phyloP scores from a whole-genome alignment of 2,888 invertebrate genomes.

The Cantharis rufa region DNA sequence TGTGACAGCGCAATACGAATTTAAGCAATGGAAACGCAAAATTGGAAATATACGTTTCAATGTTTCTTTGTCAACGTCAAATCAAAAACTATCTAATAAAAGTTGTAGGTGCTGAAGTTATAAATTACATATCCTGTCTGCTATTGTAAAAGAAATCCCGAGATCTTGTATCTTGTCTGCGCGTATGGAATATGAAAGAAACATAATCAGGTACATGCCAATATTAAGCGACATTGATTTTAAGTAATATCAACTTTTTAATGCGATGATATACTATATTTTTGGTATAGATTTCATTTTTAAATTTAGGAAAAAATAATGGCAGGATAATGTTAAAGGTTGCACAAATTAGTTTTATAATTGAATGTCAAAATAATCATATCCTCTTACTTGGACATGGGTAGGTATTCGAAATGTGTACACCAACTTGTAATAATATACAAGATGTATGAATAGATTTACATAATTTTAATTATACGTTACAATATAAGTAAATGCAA shows the following conservation, averaged over 20 bases:
- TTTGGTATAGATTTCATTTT: background rate
- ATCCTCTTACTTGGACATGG: background rate
- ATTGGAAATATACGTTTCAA: constrained; percentile 9
- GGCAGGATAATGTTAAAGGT: background rate
- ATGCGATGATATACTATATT: background rate
- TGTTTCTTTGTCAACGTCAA: background rate
- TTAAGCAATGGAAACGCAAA: constrained; percentile 5
- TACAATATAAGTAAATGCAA: background rate
- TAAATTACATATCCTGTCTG: background rate
- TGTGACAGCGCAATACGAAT: constrained; percentile 27
- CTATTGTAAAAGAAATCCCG: background rate
- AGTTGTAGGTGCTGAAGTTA: background rate
- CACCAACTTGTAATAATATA: background rate
- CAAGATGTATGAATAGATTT: background rate
- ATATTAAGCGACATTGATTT: background rate
- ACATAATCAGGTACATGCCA: background rate
- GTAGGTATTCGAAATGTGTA: background rate
- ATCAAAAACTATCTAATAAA: background rate
- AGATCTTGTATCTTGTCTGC: background rate
- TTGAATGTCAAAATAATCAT: background rate
- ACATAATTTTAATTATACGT: background rate
- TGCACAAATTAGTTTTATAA: background rate
- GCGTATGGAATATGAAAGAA: background rate
- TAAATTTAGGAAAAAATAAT: background rate
- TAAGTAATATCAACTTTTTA: background rate